Base-by-base conservation (phyloP, 2,888 invertebrate genomes). In the Eilema depressum region DNA sequence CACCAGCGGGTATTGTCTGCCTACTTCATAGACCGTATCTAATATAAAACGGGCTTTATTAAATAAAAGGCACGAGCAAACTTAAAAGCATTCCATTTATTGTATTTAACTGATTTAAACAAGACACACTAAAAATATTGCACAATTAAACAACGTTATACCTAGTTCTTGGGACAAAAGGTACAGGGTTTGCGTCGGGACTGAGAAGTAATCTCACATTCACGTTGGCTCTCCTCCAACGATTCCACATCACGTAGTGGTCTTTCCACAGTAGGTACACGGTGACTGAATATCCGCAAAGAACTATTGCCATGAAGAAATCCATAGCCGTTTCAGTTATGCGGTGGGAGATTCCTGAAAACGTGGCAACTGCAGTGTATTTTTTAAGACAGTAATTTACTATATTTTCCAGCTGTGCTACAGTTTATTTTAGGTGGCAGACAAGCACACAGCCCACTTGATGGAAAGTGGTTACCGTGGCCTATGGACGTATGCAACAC, bases 231-330 rank as follows among this genome's bases (percentile, higher is more conserved):
- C 96, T 95, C 90, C 97, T 95, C 97, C 97, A 97, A 61, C 96
- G 93, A 85, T 97, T 97, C 97, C 97, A 97, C 82, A 97, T 96
- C 23, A 96, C 92, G 81, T 96, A 95, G 81, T 97, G 97, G 82
- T 97, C 97, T 87, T 96, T 96, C 88, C 96, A 95, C 12, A 97
- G 91, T 33, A 97, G 89, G 86, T 96, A 97, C 8, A 97, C 94
- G 0, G 97, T 97, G 25, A 96, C 95, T 0, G 96, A 87, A 85
- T 97, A 97, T 0, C 97, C 97, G 69, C 96, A 92, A 8, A 96
- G 87, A 7, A 97, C 96, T 74, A 97, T 94, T 0, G 95, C 93
- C 88, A 97, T 95, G 86, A 97, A 96, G 76, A 96, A 95, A 70
- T 95, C 95, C 89, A 97, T 96, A 0, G 96, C 95, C 0, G 96